Conservation (phyloP, 2,113 vertebrate species). For the Neodontobutis hainanensis region DNA sequence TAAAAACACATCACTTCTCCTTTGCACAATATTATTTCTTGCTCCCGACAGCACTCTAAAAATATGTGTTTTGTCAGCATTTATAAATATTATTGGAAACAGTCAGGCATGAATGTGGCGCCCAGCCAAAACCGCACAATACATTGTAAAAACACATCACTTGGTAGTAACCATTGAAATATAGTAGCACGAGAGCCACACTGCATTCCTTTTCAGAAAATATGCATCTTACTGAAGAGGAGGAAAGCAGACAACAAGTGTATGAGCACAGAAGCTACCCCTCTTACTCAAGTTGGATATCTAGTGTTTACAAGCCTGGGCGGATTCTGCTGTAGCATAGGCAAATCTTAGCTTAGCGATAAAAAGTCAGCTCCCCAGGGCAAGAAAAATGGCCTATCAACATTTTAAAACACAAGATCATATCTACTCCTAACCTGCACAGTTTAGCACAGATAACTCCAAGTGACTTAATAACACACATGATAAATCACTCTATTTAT, state of each 20-base stretch:
- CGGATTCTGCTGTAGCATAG: not conserved
- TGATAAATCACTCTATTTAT: not conserved
- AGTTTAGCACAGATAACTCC: not conserved
- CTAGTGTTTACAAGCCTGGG: slow-evolving; percentile 29
- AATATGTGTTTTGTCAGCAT: slow-evolving; percentile 46
- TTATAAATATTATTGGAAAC: slow-evolving; percentile 45
- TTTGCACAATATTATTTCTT: slow-evolving; percentile 16
- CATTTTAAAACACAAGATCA: not conserved
- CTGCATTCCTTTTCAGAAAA: no score
- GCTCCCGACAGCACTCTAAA: slow-evolving; percentile 24
- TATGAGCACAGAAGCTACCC: not conserved
- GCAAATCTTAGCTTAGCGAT: slow-evolving; percentile 2
- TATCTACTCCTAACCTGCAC: not conserved
- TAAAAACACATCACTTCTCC: not conserved
- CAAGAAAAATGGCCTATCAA: not conserved
- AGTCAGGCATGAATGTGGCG: slow-evolving; percentile 12
- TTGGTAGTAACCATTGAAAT: not conserved
- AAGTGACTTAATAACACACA: not conserved
- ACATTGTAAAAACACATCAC: slow-evolving; percentile 23
- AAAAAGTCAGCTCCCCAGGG: not conserved
- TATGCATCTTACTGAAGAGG: no score
- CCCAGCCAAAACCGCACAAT: slow-evolving; percentile 16
- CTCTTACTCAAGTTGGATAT: slow-evolving; percentile 2
- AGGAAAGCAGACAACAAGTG: no score
- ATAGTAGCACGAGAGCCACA: no score